Evolutionary conservation across 2,888 invertebrate species (phyloP), one percentile per base, ranked within the genome.

Genomic region (Parnassius glacialis): DNA sequence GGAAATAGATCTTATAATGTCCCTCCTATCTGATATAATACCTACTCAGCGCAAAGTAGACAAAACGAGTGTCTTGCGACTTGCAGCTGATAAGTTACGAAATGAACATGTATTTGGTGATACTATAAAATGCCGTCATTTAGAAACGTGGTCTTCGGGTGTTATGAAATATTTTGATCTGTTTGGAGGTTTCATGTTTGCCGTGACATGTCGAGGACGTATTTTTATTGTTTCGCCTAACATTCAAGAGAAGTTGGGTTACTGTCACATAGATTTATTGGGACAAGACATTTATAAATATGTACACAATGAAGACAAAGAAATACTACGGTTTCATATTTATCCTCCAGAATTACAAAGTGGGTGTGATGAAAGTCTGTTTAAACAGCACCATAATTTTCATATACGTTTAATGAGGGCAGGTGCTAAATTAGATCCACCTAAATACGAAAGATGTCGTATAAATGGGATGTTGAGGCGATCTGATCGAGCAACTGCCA

Each of bases 261-360:
- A 97, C 85, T 94, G 95, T 73, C 93, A 97, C 95, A 94, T 95
- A 74, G 98, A 98, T 84, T 92, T 98, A 74, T 93, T 98, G 82
- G 98, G 98, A 41, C 96, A 97, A 84, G 96, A 96, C 68, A 92
- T 98, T 71, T 95, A 95, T 80, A 95, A 95, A 75, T 96, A 97
- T 83, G 93, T 96, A 51, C 95, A 96, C 79, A 94, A 94, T 3
- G 96, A 97, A 68, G 98, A 98, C 84, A 95, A 95, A 71, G 94
- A 94, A 53, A 93, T 94, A 71, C 89, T 98, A 52, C 93, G 94
- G 64, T 93, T 93, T 67, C 94, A 95, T 75, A 92, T 97, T 74
- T 93, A 93, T 70, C 94, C 93, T 50, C 84, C 87, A 61, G 93
- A 93, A 70, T 67, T 90, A 53, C 87, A 87, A 67, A 79, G 78